These are phyloP conservation scores for Lysiphlebus fabarum DNA, from an alignment of 1,140 invertebrate species.

Conservation along the genomic window DNA sequence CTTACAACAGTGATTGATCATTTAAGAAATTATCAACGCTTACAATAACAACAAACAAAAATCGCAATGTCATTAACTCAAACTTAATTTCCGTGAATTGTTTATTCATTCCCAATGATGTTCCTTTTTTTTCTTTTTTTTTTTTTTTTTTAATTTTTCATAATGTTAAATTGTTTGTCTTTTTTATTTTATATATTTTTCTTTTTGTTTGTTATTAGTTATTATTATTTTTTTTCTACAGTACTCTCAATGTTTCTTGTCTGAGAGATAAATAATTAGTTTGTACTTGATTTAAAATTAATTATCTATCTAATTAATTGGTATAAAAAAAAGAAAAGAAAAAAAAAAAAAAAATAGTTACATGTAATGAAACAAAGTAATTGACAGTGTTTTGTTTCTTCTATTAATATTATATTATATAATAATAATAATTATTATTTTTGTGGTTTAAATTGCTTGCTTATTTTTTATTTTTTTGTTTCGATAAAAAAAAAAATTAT, in stretches of 20 bases:
- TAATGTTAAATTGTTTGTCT: conserved; percentile 42
- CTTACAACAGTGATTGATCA: conserved; percentile 24
- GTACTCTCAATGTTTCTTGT: neutral
- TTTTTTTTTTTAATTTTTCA: conserved; percentile 41
- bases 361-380: neutral
- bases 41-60: too few species aligned
- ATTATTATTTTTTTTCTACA: conserved; percentile 30
- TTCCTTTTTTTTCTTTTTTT: conserved; percentile 37
- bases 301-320: neutral
- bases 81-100: conserved; percentile 33
- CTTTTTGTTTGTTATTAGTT: conserved; percentile 32
- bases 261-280: conserved; percentile 2
- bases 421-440: too few species aligned
- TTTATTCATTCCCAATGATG: conserved; percentile 39
- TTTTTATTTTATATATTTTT: conserved; percentile 28
- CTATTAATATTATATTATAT: too few species aligned
- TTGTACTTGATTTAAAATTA: conserved; percentile 2
- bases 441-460: too few species aligned
- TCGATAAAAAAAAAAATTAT: too few species aligned
- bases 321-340: neutral
- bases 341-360: conserved; percentile 3
- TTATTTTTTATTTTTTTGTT: too few species aligned
- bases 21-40: conserved; percentile 53
- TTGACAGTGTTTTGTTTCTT: conserved; percentile 4
- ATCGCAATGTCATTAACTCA: conserved; percentile 36